phyloP scores from a whole-genome alignment of 2,113 vertebrate species.

The Syngnathus scovelli region DNA sequence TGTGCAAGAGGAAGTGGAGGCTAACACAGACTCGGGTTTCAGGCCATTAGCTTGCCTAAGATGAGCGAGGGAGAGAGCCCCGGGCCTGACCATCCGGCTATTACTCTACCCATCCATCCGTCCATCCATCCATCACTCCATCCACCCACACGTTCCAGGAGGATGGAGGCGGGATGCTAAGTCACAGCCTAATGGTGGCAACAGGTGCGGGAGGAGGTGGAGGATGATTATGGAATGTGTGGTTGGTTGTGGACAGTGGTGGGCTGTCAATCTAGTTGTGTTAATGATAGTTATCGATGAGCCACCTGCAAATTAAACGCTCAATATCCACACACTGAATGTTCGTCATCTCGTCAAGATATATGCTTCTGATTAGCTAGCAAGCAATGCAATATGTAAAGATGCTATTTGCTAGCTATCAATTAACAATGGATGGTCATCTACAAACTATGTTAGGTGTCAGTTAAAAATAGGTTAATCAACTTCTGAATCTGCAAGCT shows the following conservation, averaged over 20 bases:
- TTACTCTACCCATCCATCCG: constrained; percentile 22
- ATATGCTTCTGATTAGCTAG: no score
- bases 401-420: neutral
- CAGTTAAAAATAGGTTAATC: no score
- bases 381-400: no score
- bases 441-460: no score
- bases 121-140: neutral
- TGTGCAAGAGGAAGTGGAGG: neutral
- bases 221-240: constrained; percentile 4
- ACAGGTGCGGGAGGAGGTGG: neutral
- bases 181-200: constrained; percentile 32
- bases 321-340: neutral
- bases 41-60: constrained; percentile 63
- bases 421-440: neutral
- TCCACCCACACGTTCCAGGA: neutral
- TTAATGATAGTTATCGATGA: neutral
- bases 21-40: constrained; percentile 54
- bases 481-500: no score
- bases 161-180: constrained; percentile 17
- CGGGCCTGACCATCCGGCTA: no score
- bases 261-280: neutral
- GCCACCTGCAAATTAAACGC: neutral
- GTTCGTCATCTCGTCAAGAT: neutral
- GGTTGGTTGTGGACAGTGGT: neutral
- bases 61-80: constrained; percentile 39